Conservation (phyloP, 2,888 invertebrate genomes). For the Tubulanus polymorphus region DNA sequence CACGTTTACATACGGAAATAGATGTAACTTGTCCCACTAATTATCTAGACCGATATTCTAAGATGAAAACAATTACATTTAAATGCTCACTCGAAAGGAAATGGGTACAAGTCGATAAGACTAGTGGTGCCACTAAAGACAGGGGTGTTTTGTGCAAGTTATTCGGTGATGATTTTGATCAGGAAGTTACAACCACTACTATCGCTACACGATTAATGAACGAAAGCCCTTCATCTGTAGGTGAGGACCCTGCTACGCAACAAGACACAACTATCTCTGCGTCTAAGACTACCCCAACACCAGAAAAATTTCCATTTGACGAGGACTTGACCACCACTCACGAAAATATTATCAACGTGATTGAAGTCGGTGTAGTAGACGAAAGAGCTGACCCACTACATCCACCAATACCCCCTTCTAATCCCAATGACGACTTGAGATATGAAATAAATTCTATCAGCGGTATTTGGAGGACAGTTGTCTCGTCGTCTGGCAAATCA, state of each 20-base stretch:
- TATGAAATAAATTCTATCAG: background rate
- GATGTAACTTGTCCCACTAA: background rate
- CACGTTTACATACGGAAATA: background rate
- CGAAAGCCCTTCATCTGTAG: too few species aligned
- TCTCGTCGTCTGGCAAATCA: background rate
- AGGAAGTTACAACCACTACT: background rate
- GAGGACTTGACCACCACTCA: too few species aligned
- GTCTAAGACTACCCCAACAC: too few species aligned
- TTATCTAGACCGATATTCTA: background rate
- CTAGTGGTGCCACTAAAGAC: background rate
- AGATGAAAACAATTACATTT: background rate
- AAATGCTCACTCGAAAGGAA: background rate
- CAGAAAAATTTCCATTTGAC: too few species aligned
- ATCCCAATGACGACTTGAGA: background rate
- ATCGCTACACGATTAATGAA: background rate
- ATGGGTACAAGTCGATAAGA: background rate
- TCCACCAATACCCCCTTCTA: background rate
- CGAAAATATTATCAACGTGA: too few species aligned
- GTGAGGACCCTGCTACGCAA: too few species aligned
- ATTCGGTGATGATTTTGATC: background rate
- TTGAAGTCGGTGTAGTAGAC: background rate
- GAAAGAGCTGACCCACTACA: background rate
- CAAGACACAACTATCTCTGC: too few species aligned
- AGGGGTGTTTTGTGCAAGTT: background rate
- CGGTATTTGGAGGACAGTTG: background rate